Conservation (phyloP, 2,797 vertebrate genomes). For the Buphagus erythrorhynchus region DNA sequence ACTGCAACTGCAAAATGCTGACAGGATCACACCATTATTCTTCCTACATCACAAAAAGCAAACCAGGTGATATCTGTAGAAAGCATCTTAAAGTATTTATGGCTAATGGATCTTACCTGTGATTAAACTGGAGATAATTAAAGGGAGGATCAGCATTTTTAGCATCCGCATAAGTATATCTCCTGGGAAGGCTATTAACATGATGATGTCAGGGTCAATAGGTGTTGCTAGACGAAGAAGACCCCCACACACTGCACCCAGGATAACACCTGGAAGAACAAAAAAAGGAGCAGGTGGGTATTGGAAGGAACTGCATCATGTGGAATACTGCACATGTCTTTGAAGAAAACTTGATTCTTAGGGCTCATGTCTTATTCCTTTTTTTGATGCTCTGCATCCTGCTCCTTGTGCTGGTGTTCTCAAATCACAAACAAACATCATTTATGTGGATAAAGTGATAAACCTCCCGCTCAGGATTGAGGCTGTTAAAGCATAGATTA, state of each 20-base stretch:
- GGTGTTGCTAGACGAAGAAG: constrained; percentile 91
- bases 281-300: not conserved
- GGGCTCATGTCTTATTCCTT: not conserved
- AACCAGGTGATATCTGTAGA: not conserved
- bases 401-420: not conserved
- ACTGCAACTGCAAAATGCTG: not conserved
- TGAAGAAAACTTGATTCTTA: not conserved
- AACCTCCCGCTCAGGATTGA: not conserved
- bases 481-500: not conserved
- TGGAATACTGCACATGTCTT: not conserved
- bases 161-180: constrained; percentile 99
- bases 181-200: constrained; percentile 97
- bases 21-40: not conserved
- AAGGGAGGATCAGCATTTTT: constrained; percentile 98
- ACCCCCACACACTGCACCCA: constrained; percentile 89
- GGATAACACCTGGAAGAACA: constrained; percentile 87
- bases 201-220: constrained; percentile 92
- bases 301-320: not conserved
- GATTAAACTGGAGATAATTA: constrained; percentile 99
- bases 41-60: not conserved
- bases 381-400: not conserved
- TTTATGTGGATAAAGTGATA: not conserved
- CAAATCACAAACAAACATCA: not conserved
- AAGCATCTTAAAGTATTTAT: constrained; percentile 41
- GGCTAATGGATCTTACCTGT: constrained; percentile 84